Conservation (phyloP, 1,140 invertebrate genomes). For the Mya arenaria region DNA sequence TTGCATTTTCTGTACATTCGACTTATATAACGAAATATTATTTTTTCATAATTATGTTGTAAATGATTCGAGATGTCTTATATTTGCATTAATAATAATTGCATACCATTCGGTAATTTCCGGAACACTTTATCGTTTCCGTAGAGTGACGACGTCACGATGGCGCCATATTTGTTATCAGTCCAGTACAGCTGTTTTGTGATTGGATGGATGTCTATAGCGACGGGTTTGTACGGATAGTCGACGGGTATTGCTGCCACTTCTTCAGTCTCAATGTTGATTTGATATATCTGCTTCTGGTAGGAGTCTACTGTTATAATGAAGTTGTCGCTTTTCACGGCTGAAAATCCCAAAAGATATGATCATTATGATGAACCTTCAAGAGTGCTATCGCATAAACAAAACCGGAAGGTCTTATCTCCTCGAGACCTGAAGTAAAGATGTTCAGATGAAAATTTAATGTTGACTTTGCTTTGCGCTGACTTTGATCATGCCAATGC, state of each 20-base stretch:
- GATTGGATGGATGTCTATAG: conserved; percentile 61
- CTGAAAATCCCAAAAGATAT: conserved; percentile 22
- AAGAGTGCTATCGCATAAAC: no score
- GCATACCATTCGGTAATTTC: conserved; percentile 83
- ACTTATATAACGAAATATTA: not conserved
- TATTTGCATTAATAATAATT: not conserved
- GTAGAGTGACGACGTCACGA: conserved; percentile 64
- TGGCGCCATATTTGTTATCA: conserved; percentile 67
- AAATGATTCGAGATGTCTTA: not conserved
- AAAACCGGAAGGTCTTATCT: no score
- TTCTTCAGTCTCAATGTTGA: conserved; percentile 48
- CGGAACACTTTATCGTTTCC: conserved; percentile 83
- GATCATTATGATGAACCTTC: no score
- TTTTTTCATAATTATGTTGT: not conserved
- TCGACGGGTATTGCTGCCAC: conserved; percentile 58
- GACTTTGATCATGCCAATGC: no score
- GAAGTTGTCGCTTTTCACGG: conserved; percentile 60
- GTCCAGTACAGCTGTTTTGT: conserved; percentile 82
- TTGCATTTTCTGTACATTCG: not conserved
- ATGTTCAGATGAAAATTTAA: no score
- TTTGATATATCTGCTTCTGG: conserved; percentile 68
- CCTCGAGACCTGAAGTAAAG: no score
- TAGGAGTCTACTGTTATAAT: conserved; percentile 68
- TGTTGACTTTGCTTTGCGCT: no score
- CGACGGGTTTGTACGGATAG: conserved; percentile 61